Conservation (phyloP, 2,113 vertebrate species). For the Rhinogobius similis region DNA sequence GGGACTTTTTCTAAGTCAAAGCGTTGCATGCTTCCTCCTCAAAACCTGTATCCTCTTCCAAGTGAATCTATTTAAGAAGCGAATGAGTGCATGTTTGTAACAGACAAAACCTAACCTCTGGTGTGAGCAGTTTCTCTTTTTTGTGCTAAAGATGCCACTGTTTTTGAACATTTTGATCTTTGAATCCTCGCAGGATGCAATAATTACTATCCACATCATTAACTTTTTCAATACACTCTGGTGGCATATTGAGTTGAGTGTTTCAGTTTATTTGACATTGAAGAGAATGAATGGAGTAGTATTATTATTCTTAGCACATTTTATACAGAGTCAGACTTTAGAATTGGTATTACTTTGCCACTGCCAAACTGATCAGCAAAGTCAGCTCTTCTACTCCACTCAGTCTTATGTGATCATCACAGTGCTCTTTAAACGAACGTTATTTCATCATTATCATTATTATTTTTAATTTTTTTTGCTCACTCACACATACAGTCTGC, state of each 20-base stretch:
- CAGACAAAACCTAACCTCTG: constrained; percentile 74
- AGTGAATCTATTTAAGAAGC: constrained; percentile 80
- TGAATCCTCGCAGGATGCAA: constrained; percentile 77
- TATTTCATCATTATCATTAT: too few species aligned
- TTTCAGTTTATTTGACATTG: constrained; percentile 54
- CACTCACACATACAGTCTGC: constrained; percentile 23
- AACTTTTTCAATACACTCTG: constrained; percentile 57
- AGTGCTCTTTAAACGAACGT: constrained; percentile 17
- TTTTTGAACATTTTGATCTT: constrained; percentile 53
- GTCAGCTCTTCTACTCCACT: constrained; percentile 51
- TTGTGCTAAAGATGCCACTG: constrained; percentile 59
- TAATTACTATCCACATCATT: constrained; percentile 78
- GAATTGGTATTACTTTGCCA: constrained; percentile 68
- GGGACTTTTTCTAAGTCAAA: constrained; percentile 68
- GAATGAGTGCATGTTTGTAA: constrained; percentile 83
- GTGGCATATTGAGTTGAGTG: constrained; percentile 56
- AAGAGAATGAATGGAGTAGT: constrained; percentile 58
- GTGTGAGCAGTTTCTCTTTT: constrained; percentile 67
- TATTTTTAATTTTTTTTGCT: not conserved
- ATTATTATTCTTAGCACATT: constrained; percentile 45
- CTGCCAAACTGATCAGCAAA: constrained; percentile 72
- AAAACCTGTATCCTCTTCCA: constrained; percentile 79
- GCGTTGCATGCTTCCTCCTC: constrained; percentile 83
- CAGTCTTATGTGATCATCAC: constrained; percentile 36
- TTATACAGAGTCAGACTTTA: constrained; percentile 57